phyloP scores from a whole-genome alignment of 2,888 invertebrate species.

The Timema cristinae region DNA sequence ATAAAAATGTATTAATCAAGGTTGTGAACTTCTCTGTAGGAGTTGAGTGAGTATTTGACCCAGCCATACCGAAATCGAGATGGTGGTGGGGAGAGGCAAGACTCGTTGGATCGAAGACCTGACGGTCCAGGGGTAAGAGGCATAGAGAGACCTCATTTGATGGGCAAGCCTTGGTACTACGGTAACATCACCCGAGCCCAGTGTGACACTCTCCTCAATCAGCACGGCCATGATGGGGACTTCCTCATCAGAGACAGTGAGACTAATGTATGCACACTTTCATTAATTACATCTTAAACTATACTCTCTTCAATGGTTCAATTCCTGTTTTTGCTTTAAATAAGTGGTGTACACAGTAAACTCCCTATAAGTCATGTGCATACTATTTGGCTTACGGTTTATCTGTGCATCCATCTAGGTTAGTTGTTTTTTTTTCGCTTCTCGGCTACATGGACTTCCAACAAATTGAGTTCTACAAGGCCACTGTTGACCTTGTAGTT shows the following conservation, averaged over 20 bases:
- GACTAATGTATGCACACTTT: slow-evolving; percentile 79
- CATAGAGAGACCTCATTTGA: slow-evolving; percentile 62
- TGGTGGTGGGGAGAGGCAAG: slow-evolving; percentile 47
- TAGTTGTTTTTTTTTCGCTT: no score
- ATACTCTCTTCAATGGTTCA: no score
- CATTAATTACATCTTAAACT: background rate
- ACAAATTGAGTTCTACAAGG: no score
- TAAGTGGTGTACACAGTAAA: no score
- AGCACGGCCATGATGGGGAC: slow-evolving; percentile 95
- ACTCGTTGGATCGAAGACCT: slow-evolving; percentile 51
- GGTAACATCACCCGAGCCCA: slow-evolving; percentile 93
- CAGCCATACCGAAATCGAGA: slow-evolving; percentile 69
- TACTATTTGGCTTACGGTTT: no score
- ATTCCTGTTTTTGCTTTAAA: no score
- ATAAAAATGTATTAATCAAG: no score
- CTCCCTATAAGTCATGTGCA: no score
- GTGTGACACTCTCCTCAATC: slow-evolving; percentile 93
- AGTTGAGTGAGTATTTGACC: slow-evolving; percentile 82
- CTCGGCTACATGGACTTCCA: no score
- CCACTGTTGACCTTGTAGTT: no score
- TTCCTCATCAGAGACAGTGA: slow-evolving; percentile 98
- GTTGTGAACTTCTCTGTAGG: slow-evolving; percentile 48
- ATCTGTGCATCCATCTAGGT: no score
- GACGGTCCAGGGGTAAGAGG: slow-evolving; percentile 39
- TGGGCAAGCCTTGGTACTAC: slow-evolving; percentile 94